These are phyloP conservation scores for Chanos chanos DNA, from an alignment of 2,797 vertebrate genomes.

Conservation along the genomic window DNA sequence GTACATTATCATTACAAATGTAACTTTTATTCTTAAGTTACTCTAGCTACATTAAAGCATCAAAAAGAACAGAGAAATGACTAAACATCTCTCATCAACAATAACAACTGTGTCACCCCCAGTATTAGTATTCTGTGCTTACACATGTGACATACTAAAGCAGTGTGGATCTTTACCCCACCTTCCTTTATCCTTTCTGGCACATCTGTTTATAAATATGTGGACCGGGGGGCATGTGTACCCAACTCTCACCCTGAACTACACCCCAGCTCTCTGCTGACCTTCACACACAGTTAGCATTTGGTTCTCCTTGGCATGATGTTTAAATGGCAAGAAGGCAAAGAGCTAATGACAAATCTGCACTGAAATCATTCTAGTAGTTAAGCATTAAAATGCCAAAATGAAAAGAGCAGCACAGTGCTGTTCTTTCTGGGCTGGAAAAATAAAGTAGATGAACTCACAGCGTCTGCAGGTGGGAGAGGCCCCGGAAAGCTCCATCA, in stretches of 20 bases:
- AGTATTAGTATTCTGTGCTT: slow-evolving; percentile 48
- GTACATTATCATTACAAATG: too few relatives aligned
- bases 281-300: slow-evolving; percentile 57
- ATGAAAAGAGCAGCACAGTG: slow-evolving; percentile 3
- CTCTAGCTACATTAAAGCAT: too few relatives aligned
- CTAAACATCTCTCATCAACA: too few relatives aligned
- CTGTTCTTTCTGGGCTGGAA: neutral
- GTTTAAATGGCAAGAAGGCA: slow-evolving; percentile 38
- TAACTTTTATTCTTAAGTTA: too few relatives aligned
- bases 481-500: slow-evolving; percentile 90
- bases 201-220: neutral
- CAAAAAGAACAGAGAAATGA: too few relatives aligned
- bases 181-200: neutral
- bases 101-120: slow-evolving; percentile 42
- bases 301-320: slow-evolving; percentile 65
- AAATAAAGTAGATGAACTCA: slow-evolving; percentile 66
- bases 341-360: too few relatives aligned
- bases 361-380: too few relatives aligned
- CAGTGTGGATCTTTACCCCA: neutral
- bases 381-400: too few relatives aligned
- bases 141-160: too few relatives aligned
- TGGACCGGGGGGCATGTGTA: neutral
- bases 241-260: slow-evolving; percentile 9
- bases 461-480: slow-evolving; percentile 86
- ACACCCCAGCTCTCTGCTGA: slow-evolving; percentile 68